Percentiles rank a stretch among this genome's conserved stretches.
Conservation (phyloP, 2,113 vertebrate genomes). For the Amazona vittata region DNA sequence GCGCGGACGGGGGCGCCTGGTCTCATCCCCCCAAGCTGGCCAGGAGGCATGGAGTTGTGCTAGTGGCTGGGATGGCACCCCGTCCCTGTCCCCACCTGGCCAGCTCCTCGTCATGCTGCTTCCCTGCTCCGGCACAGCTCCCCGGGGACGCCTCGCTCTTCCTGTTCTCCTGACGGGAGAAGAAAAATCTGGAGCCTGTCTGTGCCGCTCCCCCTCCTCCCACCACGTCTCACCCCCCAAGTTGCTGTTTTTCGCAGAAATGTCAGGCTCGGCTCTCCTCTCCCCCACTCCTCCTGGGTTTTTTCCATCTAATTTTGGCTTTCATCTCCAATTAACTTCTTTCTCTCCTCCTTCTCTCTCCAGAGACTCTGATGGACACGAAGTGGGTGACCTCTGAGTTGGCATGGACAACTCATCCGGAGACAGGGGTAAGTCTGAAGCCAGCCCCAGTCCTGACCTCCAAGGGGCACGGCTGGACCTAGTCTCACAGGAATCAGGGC, state of each 20-base stretch:
- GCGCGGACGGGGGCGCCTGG: accelerated
- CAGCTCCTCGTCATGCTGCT: neutral
- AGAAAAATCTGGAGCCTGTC: conserved; percentile 57
- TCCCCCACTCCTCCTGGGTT: conserved; percentile 1
- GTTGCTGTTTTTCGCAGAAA: conserved; percentile 56
- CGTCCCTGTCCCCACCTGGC: neutral
- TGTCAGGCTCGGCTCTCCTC: conserved; percentile 34
- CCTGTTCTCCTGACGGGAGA: conserved; percentile 47
- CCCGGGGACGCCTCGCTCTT: conserved; percentile 4
- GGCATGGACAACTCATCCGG: conserved; percentile 95
- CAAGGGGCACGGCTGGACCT: neutral
- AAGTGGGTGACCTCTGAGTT: conserved; percentile 97
- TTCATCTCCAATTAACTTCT: conserved; percentile 42
- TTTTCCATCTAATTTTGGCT: conserved; percentile 25
- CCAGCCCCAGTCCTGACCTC: neutral
- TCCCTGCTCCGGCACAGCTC: neutral
- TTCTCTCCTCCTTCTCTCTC: conserved; percentile 40
- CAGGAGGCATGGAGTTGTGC: neutral
- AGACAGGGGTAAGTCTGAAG: conserved; percentile 88
- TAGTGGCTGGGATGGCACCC: neutral
- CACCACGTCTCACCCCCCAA: conserved; percentile 54
- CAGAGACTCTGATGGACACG: conserved; percentile 98
- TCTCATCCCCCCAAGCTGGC: neutral
- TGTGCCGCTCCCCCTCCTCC: conserved; percentile 6
- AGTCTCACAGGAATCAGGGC: neutral